A percentile compares a stretch with the other conserved stretches of the same genome.
Evolutionary conservation across 2,113 vertebrate species (phyloP).

Genomic region (Calidris pugnax): DNA sequence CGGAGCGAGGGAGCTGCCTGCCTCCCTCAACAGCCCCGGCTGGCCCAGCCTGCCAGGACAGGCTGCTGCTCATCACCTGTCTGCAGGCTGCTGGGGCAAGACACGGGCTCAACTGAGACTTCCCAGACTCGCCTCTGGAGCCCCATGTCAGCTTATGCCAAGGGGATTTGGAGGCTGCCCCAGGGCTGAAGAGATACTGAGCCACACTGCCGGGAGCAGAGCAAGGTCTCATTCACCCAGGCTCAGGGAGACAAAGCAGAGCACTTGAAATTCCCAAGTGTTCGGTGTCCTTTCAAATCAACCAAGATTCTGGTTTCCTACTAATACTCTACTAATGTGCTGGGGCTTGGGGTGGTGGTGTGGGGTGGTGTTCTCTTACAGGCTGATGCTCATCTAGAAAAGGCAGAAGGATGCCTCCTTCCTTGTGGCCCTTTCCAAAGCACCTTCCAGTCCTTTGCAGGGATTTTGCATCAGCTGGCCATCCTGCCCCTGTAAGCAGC

Average conservation of each 20-base stretch:
- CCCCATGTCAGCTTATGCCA: accelerated
- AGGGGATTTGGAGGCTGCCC: not conserved
- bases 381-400: not conserved
- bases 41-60: not conserved
- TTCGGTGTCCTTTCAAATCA: not conserved
- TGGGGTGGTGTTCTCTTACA: not conserved
- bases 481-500: not conserved
- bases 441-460: not conserved
- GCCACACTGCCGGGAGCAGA: not conserved
- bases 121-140: not conserved
- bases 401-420: not conserved
- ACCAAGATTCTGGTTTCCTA: not conserved
- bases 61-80: accelerated
- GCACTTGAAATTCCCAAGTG: not conserved
- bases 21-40: not conserved
- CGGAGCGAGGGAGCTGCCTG: not conserved
- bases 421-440: not conserved
- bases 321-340: not conserved
- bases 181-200: not conserved
- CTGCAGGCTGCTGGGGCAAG: not conserved
- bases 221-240: not conserved
- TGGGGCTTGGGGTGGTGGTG: not conserved
- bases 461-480: not conserved
- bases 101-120: accelerated
- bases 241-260: not conserved